Conservation (phyloP, 2,797 vertebrate genomes). For the Diplodus sargus region DNA sequence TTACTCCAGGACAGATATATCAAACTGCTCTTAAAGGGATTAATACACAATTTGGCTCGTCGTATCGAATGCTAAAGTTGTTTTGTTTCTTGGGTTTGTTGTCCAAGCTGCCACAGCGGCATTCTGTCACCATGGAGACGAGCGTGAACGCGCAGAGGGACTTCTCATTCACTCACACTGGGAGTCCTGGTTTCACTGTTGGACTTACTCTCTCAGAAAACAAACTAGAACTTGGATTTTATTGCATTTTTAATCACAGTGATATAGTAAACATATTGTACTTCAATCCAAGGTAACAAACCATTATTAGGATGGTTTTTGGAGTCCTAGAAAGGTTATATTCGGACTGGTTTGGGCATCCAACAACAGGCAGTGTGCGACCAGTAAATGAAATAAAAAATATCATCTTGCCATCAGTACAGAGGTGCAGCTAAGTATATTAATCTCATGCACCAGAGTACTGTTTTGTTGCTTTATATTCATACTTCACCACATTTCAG, state of each 20-base stretch:
- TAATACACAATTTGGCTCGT: not conserved
- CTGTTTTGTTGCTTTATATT: not conserved
- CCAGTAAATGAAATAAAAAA: not conserved
- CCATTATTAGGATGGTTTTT: not conserved
- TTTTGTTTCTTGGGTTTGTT: slow-evolving; percentile 63
- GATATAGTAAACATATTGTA: not conserved
- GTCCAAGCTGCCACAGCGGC: slow-evolving; percentile 51
- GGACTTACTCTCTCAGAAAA: not conserved
- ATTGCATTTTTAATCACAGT: not conserved
- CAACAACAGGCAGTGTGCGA: not conserved
- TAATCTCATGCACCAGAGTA: not conserved
- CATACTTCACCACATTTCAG: not conserved
- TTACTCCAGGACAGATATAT: not conserved
- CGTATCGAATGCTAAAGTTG: not conserved
- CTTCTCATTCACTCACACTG: not conserved
- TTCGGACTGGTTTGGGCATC: not conserved
- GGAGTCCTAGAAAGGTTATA: not conserved
- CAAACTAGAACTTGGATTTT: not conserved
- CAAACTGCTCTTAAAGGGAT: fast-evolving
- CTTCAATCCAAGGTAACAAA: not conserved
- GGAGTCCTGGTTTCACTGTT: not conserved
- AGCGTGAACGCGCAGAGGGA: slow-evolving; percentile 73
- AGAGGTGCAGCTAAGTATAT: not conserved
- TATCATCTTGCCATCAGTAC: not conserved
- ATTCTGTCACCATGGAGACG: slow-evolving; percentile 81